A percentile compares a stretch with the other conserved stretches of the same genome.
These are phyloP conservation scores for Aspidiotus destructor DNA, from an alignment of 2,888 invertebrate species.

Conservation along the genomic window DNA sequence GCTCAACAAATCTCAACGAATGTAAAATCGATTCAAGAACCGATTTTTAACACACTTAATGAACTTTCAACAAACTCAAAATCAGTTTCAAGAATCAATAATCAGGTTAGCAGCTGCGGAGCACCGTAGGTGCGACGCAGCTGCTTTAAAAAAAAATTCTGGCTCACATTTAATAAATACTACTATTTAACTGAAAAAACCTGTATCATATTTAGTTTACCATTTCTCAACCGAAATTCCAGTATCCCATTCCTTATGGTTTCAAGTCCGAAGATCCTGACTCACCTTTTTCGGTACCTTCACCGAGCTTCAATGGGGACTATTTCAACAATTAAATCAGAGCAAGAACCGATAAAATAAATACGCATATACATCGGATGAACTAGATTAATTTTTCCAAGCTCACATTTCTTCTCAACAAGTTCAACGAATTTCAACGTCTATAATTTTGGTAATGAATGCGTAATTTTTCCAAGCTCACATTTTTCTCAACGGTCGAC, in stretches of 20 bases:
- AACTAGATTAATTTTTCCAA: slow-evolving; percentile 11
- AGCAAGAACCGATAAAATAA: slow-evolving; percentile 4
- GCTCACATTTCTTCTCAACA: slow-evolving; percentile 11
- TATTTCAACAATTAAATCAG: slow-evolving; percentile 4
- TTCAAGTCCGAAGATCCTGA: slow-evolving; percentile 4
- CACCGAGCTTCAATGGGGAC: slow-evolving; percentile 11
- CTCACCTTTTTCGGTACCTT: slow-evolving; percentile 10
- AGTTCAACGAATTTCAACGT: slow-evolving; percentile 10
- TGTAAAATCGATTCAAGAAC: slow-evolving; percentile 2
- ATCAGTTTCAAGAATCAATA: neutral
- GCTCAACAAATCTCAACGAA: slow-evolving; percentile 5
- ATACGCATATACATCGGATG: slow-evolving; percentile 3
- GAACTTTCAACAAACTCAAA: slow-evolving; percentile 3
- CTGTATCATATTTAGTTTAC: slow-evolving; percentile 7
- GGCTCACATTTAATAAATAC: slow-evolving; percentile 13
- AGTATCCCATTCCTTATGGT: neutral
- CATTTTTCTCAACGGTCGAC: neutral
- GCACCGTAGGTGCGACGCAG: no score
- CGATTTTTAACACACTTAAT: neutral
- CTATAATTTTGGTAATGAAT: neutral
- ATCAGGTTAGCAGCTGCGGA: neutral
- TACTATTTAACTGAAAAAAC: slow-evolving; percentile 1
- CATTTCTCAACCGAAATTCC: slow-evolving; percentile 4
- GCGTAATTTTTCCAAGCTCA: slow-evolving; percentile 7
- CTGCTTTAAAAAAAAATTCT: neutral